These are phyloP conservation scores for Andrena dorsata DNA, from an alignment of 2,888 invertebrate species.

Conservation along the genomic window DNA sequence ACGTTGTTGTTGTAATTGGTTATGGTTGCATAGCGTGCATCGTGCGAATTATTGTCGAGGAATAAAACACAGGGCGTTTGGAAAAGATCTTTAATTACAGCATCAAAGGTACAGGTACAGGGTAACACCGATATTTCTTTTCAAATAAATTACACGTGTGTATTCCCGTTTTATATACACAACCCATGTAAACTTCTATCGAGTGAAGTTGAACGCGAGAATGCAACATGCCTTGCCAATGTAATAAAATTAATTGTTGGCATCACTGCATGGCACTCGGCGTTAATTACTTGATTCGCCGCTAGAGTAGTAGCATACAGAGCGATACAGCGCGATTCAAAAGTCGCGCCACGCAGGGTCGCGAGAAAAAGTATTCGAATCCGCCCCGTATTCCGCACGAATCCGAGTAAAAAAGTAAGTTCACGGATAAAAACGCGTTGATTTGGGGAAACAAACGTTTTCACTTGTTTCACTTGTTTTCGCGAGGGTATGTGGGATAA, in stretches of 20 bases:
- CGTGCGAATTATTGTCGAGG: neutral
- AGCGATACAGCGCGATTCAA: neutral
- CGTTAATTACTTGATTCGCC: slow-evolving; percentile 3
- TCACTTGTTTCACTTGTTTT: too few species aligned
- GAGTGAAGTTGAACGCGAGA: slow-evolving; percentile 18
- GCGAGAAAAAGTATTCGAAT: too few species aligned
- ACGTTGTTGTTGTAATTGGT: neutral
- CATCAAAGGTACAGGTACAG: neutral
- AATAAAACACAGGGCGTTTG: neutral
- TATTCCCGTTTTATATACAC: slow-evolving; percentile 1
- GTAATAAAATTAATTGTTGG: slow-evolving; percentile 29
- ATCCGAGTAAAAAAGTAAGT: too few species aligned
- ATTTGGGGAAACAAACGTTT: too few species aligned
- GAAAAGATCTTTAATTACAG: slow-evolving; percentile 16
- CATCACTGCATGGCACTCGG: neutral
- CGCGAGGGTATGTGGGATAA: too few species aligned
- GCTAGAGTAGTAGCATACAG: slow-evolving; percentile 17
- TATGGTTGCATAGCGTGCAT: neutral
- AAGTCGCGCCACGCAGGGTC: neutral
- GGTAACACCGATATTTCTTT: neutral
- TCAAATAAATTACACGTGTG: slow-evolving; percentile 28
- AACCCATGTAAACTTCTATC: neutral
- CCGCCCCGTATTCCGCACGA: too few species aligned
- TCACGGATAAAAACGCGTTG: too few species aligned
- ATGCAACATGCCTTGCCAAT: slow-evolving; percentile 22